Evolutionary conservation across 37 sponge, comb jelly and placozoan genomes (phyloP).

Genomic region (Bolinopsis microptera): DNA sequence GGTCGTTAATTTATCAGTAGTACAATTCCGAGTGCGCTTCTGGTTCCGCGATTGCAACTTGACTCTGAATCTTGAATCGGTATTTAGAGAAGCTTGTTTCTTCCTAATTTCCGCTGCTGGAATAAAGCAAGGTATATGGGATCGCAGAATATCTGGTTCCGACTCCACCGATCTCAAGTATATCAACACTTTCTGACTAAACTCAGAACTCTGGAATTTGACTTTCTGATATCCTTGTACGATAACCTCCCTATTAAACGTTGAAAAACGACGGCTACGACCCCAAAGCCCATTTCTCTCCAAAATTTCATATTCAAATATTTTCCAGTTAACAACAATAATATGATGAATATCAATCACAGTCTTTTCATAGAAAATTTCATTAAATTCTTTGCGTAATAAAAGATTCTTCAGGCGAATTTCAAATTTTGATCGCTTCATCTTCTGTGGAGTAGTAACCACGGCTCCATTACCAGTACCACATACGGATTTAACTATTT

Average conservation of each 20-base stretch:
- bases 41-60: neutral
- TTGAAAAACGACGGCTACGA: conserved; percentile 1
- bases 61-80: neutral
- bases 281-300: conserved; percentile 17
- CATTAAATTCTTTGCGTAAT: neutral
- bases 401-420: neutral
- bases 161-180: neutral
- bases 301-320: conserved; percentile 26
- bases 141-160: neutral
- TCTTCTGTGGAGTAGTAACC: neutral
- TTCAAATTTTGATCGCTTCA: neutral
- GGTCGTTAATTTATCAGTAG: neutral
- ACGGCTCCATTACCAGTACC: neutral
- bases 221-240: conserved; percentile 31
- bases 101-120: neutral
- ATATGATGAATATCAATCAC: conserved; percentile 29
- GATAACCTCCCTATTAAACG: conserved; percentile 27
- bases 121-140: conserved; percentile 51
- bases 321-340: conserved; percentile 48
- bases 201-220: conserved; percentile 18
- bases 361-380: neutral
- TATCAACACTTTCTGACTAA: neutral
- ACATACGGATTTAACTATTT: neutral
- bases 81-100: conserved; percentile 1
- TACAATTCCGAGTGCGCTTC: neutral